phyloP scores from a whole-genome alignment of 2,888 invertebrate species.

The Hyalella azteca region DNA sequence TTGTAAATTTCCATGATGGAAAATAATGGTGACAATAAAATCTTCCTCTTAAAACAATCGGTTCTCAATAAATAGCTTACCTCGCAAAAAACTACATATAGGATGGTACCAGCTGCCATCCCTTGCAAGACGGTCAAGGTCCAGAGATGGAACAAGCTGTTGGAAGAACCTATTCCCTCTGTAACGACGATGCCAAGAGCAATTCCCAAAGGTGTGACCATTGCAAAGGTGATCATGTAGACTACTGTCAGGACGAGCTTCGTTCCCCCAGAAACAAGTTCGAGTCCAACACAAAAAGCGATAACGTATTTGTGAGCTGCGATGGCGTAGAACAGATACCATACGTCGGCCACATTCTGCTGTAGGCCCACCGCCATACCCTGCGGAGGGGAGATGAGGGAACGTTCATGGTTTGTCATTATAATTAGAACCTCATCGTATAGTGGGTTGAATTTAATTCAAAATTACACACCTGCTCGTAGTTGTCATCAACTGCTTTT shows the following conservation, averaged over 20 bases:
- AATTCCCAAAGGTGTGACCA: slow-evolving; percentile 74
- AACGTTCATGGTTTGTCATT: no score
- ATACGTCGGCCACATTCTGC: slow-evolving; percentile 72
- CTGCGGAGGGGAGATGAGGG: no score
- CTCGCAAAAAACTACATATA: slow-evolving; percentile 97
- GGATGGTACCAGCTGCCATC: slow-evolving; percentile 86
- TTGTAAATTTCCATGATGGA: no score
- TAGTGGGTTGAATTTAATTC: no score
- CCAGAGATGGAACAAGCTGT: slow-evolving; percentile 40
- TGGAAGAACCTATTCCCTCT: slow-evolving; percentile 58
- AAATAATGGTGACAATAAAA: no score
- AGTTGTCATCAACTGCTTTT: no score
- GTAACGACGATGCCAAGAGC: slow-evolving; percentile 70
- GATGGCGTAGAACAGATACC: slow-evolving; percentile 84
- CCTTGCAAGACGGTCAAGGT: slow-evolving; percentile 70
- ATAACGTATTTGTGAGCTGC: slow-evolving; percentile 85
- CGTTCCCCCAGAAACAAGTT: slow-evolving; percentile 73
- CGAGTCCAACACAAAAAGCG: slow-evolving; percentile 86
- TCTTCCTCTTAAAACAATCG: no score
- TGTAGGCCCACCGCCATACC: slow-evolving; percentile 83
- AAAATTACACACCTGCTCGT: no score
- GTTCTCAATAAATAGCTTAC: no score
- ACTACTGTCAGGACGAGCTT: slow-evolving; percentile 64
- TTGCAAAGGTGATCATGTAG: slow-evolving; percentile 71
- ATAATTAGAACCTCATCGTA: no score